phyloP scores from a whole-genome alignment of 2,888 invertebrate species.

The Ormia ochracea region DNA sequence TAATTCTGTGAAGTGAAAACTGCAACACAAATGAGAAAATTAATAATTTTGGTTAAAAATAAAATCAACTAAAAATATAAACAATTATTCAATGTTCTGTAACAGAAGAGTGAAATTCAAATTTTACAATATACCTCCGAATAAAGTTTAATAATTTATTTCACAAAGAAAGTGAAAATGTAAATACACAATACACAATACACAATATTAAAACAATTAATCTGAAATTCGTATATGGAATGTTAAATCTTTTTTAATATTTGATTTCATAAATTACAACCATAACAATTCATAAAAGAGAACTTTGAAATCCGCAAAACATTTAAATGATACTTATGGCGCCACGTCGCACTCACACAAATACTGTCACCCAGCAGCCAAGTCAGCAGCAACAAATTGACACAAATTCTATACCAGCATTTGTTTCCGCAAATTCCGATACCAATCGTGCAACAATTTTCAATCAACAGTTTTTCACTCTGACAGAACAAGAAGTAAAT shows the following conservation, averaged over 20 bases:
- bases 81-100: slow-evolving; percentile 6
- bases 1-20: not conserved
- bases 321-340: slow-evolving; percentile 76
- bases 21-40: not conserved
- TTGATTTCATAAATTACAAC: not conserved
- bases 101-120: slow-evolving; percentile 26
- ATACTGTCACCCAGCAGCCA: slow-evolving; percentile 65
- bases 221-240: not conserved
- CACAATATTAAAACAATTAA: not conserved
- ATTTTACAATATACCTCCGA: not conserved
- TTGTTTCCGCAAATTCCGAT: slow-evolving; percentile 57
- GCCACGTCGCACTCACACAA: slow-evolving; percentile 78
- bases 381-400: slow-evolving; percentile 54
- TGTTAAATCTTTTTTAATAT: not conserved
- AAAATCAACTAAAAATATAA: not conserved
- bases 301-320: not conserved
- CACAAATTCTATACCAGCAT: slow-evolving; percentile 49
- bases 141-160: not conserved
- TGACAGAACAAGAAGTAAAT: slow-evolving; percentile 29
- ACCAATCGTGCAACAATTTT: slow-evolving; percentile 8
- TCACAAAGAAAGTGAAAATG: slow-evolving; percentile 29
- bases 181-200: slow-evolving; percentile 8
- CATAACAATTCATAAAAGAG: not conserved
- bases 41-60: not conserved
- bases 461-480: slow-evolving; percentile 41